Percentiles rank a stretch among this genome's conserved stretches.
These are phyloP conservation scores for Temnothorax longispinosus DNA, from an alignment of 1,140 invertebrate genomes.

Conservation along the genomic window DNA sequence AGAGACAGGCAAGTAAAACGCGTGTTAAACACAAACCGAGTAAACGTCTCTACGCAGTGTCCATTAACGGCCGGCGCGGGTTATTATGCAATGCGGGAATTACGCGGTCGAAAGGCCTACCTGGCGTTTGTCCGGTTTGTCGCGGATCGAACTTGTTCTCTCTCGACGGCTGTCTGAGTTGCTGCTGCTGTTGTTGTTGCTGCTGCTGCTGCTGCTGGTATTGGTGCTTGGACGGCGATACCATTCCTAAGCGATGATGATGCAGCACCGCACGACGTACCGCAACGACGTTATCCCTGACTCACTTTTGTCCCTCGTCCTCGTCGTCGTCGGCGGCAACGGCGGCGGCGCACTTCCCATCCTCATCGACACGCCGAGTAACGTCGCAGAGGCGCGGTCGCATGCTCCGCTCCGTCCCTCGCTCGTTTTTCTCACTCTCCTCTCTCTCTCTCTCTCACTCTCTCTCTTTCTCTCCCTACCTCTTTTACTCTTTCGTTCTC, in stretches of 20 bases:
- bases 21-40: not conserved
- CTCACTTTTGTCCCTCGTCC: slow-evolving; percentile 64
- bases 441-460: not conserved
- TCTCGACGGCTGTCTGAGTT: slow-evolving; percentile 66
- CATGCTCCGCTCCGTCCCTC: slow-evolving; percentile 30
- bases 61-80: slow-evolving; percentile 3
- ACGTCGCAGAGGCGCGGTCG: slow-evolving; percentile 53
- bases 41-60: slow-evolving; percentile 8
- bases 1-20: not conserved
- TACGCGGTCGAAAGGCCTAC: slow-evolving; percentile 61
- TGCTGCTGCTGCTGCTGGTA: slow-evolving; percentile 80
- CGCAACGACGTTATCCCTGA: slow-evolving; percentile 71
- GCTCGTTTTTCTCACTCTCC: not conserved
- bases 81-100: slow-evolving; percentile 48
- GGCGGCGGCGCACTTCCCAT: slow-evolving; percentile 72
- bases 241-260: slow-evolving; percentile 82
- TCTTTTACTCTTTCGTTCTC: not conserved
- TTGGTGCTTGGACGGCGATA: slow-evolving; percentile 84
- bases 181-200: slow-evolving; percentile 78
- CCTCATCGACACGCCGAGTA: slow-evolving; percentile 61
- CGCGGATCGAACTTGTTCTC: slow-evolving; percentile 64
- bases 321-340: slow-evolving; percentile 54
- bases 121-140: slow-evolving; percentile 55
- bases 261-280: slow-evolving; percentile 69
- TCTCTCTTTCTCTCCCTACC: not conserved